These are phyloP conservation scores for Biston stratarius DNA, from an alignment of 2,888 invertebrate species.

Conservation along the genomic window DNA sequence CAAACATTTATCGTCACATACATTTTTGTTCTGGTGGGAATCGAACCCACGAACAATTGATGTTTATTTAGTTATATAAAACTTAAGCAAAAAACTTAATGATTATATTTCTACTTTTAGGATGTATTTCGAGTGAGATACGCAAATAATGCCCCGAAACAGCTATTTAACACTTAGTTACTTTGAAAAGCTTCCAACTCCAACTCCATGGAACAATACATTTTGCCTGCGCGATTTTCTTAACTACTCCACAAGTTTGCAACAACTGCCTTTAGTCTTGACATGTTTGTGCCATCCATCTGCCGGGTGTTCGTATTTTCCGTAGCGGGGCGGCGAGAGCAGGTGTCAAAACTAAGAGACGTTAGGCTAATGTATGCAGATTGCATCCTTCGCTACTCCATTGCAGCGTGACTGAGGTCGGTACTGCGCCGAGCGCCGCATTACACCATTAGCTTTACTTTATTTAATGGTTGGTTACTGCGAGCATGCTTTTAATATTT, in stretches of 20 bases:
- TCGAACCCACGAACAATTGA: no score
- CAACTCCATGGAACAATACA: conserved; percentile 58
- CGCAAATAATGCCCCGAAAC: conserved; percentile 52
- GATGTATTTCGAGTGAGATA: conserved; percentile 35
- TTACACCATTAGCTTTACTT: conserved; percentile 71
- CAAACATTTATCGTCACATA: no score
- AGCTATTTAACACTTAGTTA: conserved; percentile 58
- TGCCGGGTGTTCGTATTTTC: conserved; percentile 60
- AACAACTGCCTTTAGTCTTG: conserved; percentile 71
- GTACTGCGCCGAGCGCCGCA: conserved; percentile 54
- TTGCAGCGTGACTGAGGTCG: conserved; percentile 46
- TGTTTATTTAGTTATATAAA: conserved; percentile 3
- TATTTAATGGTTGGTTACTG: conserved; percentile 64
- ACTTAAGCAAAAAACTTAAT: conserved; percentile 36
- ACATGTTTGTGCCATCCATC: conserved; percentile 81
- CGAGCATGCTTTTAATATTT: conserved; percentile 47
- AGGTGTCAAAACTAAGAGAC: conserved; percentile 85
- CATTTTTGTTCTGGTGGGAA: no score
- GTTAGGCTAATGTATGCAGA: conserved; percentile 85
- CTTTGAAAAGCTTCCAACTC: conserved; percentile 60
- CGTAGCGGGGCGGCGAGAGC: conserved; percentile 67
- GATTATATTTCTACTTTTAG: conserved; percentile 33
- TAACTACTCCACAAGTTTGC: conserved; percentile 65
- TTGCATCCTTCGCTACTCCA: conserved; percentile 76
- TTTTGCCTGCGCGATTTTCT: conserved; percentile 56